These are phyloP conservation scores for Lepidochitona cinerea DNA, from an alignment of 2,888 invertebrate species.

Conservation along the genomic window DNA sequence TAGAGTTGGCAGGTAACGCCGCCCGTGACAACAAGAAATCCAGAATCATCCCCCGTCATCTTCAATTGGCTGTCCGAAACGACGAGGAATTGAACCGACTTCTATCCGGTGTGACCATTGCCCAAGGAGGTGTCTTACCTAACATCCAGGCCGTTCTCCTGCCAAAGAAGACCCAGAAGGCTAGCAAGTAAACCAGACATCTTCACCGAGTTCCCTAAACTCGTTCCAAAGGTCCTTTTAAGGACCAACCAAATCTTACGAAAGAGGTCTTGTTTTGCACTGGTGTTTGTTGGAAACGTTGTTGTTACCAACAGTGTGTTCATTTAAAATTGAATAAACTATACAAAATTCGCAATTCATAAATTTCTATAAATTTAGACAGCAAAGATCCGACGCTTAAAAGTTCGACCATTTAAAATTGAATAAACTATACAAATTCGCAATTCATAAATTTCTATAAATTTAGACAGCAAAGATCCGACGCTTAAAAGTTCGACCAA, in stretches of 20 bases:
- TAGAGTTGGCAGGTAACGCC: conserved; percentile 73
- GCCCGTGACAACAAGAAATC: conserved; percentile 77
- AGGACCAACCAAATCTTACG: conserved; percentile 33
- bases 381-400: too few relatives aligned
- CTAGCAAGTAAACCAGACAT: not conserved
- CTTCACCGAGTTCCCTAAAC: not conserved
- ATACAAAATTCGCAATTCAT: too few relatives aligned
- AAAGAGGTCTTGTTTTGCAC: too few relatives aligned
- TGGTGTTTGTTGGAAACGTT: too few relatives aligned
- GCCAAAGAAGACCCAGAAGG: conserved; percentile 77
- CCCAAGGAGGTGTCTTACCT: conserved; percentile 88
- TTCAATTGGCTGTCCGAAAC: conserved; percentile 84
- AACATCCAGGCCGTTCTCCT: conserved; percentile 83
- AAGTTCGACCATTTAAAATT: too few relatives aligned
- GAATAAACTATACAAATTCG: too few relatives aligned
- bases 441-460: too few relatives aligned
- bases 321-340: too few relatives aligned
- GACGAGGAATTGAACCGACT: conserved; percentile 87
- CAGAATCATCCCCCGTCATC: conserved; percentile 83
- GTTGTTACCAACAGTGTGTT: too few relatives aligned
- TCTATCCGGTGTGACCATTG: conserved; percentile 83
- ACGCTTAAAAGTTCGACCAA: too few relatives aligned
- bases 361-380: too few relatives aligned
- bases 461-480: too few relatives aligned
- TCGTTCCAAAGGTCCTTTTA: conserved; percentile 41